Conservation (phyloP, 2,113 vertebrate genomes). For the Corythoichthys intestinalis region DNA sequence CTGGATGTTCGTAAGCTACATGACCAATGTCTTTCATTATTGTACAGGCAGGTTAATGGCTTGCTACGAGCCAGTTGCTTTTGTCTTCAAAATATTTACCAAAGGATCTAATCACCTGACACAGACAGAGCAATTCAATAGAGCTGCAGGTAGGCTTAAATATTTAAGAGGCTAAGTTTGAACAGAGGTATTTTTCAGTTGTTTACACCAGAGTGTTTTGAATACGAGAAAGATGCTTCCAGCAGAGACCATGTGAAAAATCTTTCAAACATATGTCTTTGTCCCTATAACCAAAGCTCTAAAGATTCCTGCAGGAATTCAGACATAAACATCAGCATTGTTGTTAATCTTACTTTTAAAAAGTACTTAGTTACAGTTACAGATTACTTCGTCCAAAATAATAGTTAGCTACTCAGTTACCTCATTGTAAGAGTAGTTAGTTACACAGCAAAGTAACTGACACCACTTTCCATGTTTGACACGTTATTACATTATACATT, state of each 20-base stretch:
- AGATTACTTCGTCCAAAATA: too few relatives aligned
- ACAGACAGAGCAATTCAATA: slow-evolving; percentile 22
- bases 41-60: neutral
- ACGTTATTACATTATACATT: too few relatives aligned
- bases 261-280: slow-evolving; percentile 1
- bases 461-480: too few relatives aligned
- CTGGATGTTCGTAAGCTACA: slow-evolving; percentile 1
- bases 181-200: slow-evolving; percentile 3
- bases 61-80: slow-evolving; percentile 31
- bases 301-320: too few relatives aligned
- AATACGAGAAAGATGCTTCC: slow-evolving; percentile 35
- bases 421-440: too few relatives aligned
- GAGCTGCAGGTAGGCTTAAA: slow-evolving; percentile 13
- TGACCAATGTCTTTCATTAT: slow-evolving; percentile 14
- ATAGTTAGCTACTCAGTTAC: too few relatives aligned
- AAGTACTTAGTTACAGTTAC: too few relatives aligned
- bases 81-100: slow-evolving; percentile 22
- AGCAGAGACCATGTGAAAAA: slow-evolving; percentile 45
- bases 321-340: too few relatives aligned
- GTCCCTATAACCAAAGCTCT: neutral
- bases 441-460: too few relatives aligned
- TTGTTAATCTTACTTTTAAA: too few relatives aligned
- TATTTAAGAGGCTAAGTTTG: slow-evolving; percentile 32
- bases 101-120: slow-evolving; percentile 16
- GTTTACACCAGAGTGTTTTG: slow-evolving; percentile 10